phyloP scores from a whole-genome alignment of 2,113 vertebrate genomes.

The Ammospiza nelsoni region DNA sequence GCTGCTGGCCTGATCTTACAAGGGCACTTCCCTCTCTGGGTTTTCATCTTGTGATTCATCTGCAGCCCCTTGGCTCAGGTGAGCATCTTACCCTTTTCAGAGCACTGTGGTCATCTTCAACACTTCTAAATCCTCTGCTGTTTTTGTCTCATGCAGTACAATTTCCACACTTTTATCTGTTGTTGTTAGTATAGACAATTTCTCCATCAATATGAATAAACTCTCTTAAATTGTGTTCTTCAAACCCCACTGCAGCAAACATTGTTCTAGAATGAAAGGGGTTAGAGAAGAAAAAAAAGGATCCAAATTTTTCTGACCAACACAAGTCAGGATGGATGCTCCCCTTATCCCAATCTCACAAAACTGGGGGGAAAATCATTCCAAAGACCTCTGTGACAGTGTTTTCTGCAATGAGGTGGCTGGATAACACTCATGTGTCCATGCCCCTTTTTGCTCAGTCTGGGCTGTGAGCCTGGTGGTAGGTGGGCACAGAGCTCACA shows the following conservation, averaged over 20 bases:
- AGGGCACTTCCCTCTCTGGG: neutral
- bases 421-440: neutral
- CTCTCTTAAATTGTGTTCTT: neutral
- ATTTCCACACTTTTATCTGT: neutral
- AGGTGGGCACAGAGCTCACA: neutral
- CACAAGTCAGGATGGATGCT: neutral
- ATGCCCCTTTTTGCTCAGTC: fast-evolving
- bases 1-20: neutral
- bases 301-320: neutral
- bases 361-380: no score
- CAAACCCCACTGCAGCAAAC: neutral
- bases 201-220: neutral
- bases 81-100: neutral
- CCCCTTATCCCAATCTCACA: neutral
- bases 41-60: neutral
- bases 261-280: neutral
- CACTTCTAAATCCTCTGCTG: neutral
- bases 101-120: neutral
- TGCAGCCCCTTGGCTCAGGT: neutral
- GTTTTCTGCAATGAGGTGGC: neutral
- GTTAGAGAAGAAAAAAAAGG: no score
- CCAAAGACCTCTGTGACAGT: neutral
- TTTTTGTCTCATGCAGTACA: neutral
- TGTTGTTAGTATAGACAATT: neutral
- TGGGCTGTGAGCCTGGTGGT: neutral